Conservation (phyloP, 2,113 vertebrate genomes). For the Anthoscopus minutus region DNA sequence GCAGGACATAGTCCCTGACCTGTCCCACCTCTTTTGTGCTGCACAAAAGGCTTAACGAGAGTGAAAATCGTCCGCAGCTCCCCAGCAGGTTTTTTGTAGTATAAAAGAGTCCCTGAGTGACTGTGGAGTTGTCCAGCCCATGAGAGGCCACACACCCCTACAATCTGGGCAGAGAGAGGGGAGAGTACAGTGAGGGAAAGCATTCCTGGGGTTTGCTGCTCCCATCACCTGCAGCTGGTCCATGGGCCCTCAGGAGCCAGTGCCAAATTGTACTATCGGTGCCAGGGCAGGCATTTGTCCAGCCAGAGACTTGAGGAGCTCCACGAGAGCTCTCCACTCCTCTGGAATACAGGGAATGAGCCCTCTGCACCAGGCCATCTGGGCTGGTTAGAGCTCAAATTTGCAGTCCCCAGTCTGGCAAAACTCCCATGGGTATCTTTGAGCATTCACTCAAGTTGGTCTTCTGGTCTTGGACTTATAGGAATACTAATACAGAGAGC, state of each 20-base stretch:
- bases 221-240: neutral
- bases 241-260: neutral
- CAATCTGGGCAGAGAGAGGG: neutral
- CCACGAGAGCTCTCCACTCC: neutral
- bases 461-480: neutral
- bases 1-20: neutral
- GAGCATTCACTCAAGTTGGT: neutral
- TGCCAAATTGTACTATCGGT: neutral
- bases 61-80: neutral
- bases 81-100: neutral
- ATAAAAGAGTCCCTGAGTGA: neutral
- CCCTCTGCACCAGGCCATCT: neutral
- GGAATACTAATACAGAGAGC: neutral
- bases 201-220: neutral
- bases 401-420: neutral
- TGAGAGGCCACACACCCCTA: neutral
- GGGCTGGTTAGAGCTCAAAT: neutral
- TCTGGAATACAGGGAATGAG: neutral
- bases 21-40: neutral
- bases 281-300: neutral
- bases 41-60: neutral
- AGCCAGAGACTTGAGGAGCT: neutral
- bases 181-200: neutral
- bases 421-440: neutral
- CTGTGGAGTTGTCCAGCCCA: neutral